Percentiles rank a stretch among this genome's conserved stretches.
These are phyloP conservation scores for Mimas tiliae DNA, from an alignment of 2,888 invertebrate species.

Conservation along the genomic window DNA sequence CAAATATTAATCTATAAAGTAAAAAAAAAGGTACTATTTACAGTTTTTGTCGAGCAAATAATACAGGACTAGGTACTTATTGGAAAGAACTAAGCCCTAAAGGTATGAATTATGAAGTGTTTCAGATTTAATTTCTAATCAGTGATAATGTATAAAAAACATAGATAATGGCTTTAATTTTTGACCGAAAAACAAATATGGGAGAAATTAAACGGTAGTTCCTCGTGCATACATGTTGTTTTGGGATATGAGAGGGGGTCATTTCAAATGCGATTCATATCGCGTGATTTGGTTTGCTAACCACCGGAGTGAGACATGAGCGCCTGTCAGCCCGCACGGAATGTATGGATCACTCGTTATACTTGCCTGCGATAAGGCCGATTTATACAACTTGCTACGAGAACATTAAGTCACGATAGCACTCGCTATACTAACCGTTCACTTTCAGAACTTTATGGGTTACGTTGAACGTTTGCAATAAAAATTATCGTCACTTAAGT, in stretches of 20 bases:
- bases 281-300: constrained; percentile 71
- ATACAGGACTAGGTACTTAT: too few relatives aligned
- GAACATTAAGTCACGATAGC: constrained; percentile 46
- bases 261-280: constrained; percentile 58
- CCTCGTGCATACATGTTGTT: neutral
- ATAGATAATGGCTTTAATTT: too few relatives aligned
- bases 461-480: constrained; percentile 25
- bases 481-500: constrained; percentile 6
- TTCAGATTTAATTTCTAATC: too few relatives aligned
- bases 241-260: constrained; percentile 30
- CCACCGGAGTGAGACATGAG: constrained; percentile 59
- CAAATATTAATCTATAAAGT: too few relatives aligned
- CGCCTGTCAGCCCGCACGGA: constrained; percentile 52
- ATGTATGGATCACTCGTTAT: constrained; percentile 58
- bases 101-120: too few relatives aligned
- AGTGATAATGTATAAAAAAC: too few relatives aligned
- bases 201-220: neutral
- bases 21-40: too few relatives aligned
- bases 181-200: neutral
- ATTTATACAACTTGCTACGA: constrained; percentile 50
- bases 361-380: constrained; percentile 55
- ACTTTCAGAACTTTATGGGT: constrained; percentile 32
- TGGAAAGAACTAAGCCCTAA: too few relatives aligned
- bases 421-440: constrained; percentile 32
- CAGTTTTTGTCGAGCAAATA: too few relatives aligned